phyloP scores from a whole-genome alignment of 2,113 vertebrate species.

The Tetrao urogallus region DNA sequence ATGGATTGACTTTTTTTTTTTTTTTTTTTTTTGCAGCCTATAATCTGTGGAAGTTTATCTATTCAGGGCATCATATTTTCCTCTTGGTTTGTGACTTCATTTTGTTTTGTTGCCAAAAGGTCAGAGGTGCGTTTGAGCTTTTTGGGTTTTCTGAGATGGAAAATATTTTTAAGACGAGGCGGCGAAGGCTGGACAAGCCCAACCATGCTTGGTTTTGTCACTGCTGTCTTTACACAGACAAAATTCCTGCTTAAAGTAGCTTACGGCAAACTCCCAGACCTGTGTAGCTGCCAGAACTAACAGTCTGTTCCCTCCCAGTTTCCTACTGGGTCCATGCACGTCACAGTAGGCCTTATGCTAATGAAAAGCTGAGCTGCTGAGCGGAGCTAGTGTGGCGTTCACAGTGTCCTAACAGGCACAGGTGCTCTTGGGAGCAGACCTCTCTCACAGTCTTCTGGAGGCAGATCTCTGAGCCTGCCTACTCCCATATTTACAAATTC shows the following conservation, averaged over 20 bases:
- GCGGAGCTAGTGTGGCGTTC: background rate
- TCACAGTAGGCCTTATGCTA: background rate
- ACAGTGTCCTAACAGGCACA: background rate
- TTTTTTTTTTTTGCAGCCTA: background rate
- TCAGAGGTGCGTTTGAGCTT: background rate
- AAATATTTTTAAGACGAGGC: conserved; percentile 3
- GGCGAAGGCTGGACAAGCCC: background rate
- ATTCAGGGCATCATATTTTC: background rate
- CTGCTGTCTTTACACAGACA: background rate
- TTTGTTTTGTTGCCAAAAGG: background rate
- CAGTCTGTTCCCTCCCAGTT: background rate
- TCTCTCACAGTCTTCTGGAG: background rate
- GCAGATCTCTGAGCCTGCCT: background rate
- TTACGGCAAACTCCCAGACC: background rate
- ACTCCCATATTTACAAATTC: background rate
- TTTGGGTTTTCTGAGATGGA: background rate
- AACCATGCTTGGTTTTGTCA: background rate
- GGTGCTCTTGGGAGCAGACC: background rate
- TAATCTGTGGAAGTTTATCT: background rate
- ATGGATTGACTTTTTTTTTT: background rate
- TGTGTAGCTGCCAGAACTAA: conserved; percentile 1
- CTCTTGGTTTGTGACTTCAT: background rate
- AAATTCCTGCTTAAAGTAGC: background rate
- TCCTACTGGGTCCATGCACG: background rate
- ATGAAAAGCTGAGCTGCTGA: background rate